A percentile compares a stretch with the other conserved stretches of the same genome.
Evolutionary conservation across 2,797 vertebrate genomes (phyloP).

Genomic region (Molossus molossus): DNA sequence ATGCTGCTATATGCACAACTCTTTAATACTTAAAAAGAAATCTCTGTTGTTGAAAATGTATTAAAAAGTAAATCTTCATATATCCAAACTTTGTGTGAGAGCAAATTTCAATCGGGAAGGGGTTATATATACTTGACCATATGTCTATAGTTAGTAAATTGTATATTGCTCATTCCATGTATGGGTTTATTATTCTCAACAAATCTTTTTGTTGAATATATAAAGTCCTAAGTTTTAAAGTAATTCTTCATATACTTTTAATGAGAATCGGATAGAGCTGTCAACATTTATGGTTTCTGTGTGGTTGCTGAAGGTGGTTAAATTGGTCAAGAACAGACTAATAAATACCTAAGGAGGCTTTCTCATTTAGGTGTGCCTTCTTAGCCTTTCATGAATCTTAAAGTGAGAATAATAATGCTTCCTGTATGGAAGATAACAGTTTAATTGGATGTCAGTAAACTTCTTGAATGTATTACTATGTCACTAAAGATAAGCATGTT

Average conservation of each 20-base stretch:
- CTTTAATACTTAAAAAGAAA: background rate
- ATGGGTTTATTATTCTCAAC: background rate
- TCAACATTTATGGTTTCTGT: background rate
- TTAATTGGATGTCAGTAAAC: slow-evolving; percentile 11
- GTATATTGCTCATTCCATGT: background rate
- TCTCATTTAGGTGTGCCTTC: background rate
- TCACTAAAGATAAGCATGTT: slow-evolving; percentile 36
- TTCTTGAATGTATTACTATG: slow-evolving; percentile 15
- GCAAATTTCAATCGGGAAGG: background rate
- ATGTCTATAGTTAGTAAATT: background rate
- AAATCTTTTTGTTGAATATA: slow-evolving; percentile 10
- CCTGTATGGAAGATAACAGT: background rate
- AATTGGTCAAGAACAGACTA: background rate
- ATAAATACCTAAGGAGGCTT: background rate
- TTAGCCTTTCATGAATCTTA: background rate
- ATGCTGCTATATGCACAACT: background rate
- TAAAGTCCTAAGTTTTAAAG: slow-evolving; percentile 44
- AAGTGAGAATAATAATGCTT: background rate
- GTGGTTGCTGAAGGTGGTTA: background rate
- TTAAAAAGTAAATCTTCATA: background rate
- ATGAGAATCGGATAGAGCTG: background rate
- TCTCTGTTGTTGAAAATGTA: slow-evolving; percentile 4
- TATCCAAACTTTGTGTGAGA: background rate
- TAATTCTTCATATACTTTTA: background rate
- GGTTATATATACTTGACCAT: background rate